Evolutionary conservation across 1,140 invertebrate species (phyloP).

Genomic region (Lepidurus packardi): DNA sequence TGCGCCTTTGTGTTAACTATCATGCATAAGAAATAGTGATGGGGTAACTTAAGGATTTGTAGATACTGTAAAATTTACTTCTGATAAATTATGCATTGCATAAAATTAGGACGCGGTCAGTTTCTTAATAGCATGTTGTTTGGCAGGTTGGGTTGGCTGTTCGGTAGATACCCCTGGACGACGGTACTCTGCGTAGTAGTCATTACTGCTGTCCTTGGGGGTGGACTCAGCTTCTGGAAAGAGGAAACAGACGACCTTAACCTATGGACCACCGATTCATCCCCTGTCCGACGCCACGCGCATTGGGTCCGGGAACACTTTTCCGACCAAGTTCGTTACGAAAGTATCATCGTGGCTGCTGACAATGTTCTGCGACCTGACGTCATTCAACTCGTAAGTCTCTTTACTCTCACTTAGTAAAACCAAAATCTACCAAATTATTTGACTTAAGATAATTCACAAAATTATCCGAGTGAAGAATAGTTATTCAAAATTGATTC

Average conservation of each 20-base stretch:
- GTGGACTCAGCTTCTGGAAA: slow-evolving; percentile 37
- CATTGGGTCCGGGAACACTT: slow-evolving; percentile 46
- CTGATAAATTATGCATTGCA: too few relatives aligned
- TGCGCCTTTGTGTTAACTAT: too few relatives aligned
- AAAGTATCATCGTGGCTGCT: slow-evolving; percentile 47
- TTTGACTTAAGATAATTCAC: not conserved
- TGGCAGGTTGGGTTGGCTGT: slow-evolving; percentile 44
- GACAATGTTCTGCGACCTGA: slow-evolving; percentile 47
- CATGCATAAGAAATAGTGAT: too few relatives aligned
- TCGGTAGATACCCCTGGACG: slow-evolving; percentile 44
- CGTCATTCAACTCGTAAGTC: slow-evolving; percentile 45
- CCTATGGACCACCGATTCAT: slow-evolving; percentile 37
- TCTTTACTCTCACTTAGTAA: slow-evolving; percentile 5
- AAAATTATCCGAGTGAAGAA: slow-evolving; percentile 1
- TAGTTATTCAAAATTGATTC: not conserved
- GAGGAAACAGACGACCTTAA: slow-evolving; percentile 37
- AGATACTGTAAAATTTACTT: too few relatives aligned
- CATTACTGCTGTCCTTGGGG: slow-evolving; percentile 30
- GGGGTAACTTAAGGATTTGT: too few relatives aligned
- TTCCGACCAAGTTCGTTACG: slow-evolving; percentile 46
- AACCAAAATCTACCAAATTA: not conserved
- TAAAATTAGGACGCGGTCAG: too few relatives aligned
- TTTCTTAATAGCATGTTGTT: not conserved
- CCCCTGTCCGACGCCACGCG: slow-evolving; percentile 42
- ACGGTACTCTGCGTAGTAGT: slow-evolving; percentile 41